Base-by-base conservation (phyloP, 2,797 vertebrate genomes). In the Girardinus metallicus region DNA sequence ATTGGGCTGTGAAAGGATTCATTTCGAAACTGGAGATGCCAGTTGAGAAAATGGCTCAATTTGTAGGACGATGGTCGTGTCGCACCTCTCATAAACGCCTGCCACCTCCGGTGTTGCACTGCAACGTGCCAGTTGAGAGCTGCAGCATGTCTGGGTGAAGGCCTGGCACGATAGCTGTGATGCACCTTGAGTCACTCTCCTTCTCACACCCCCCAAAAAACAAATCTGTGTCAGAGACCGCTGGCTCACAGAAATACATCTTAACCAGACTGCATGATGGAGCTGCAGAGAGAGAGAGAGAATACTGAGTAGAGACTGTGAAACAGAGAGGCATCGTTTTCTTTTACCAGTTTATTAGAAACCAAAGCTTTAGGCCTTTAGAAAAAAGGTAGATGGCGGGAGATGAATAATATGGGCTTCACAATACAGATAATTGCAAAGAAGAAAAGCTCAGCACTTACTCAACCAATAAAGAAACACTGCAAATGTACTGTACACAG, bases 51-150 rank as follows among this genome's bases (percentile, higher is more conserved):
- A 79, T 51, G n/a, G 57, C 81, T 80, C 80, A 47, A 74, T 70
- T 86, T 21, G 87, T 89, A 74, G 89, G 88, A 81, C 51, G 81
- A 80, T 64, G 83, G 85, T 92, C 79, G 74, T 92, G 89, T 89
- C 87, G 76, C 90, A 91, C 92, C 86, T 92, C 76, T 83, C 55
- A 31, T 47, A 72, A 68, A 71, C 83, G 78, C 78, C 76, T 62
- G 80, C 83, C 86, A 77, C 80, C 79, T 83, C 57, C 72, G 44
- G 26, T 49, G 31, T 83, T 71, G 66, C 64, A 77, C 83, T 84
- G 71, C 53, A 71, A 73, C 34, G 74, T 76, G 81, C 78, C 82
- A 34, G 79, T 68, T 87, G 79, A 83, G 62, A 62, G 76, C 79
- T 12, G 79, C 83, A 76, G 85, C 80, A 72, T 80, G 78, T 86